Evolutionary conservation across 2,797 vertebrate species (phyloP), one percentile per base, ranked within the genome.

Genomic region (Acrocephalus scirpaceus): DNA sequence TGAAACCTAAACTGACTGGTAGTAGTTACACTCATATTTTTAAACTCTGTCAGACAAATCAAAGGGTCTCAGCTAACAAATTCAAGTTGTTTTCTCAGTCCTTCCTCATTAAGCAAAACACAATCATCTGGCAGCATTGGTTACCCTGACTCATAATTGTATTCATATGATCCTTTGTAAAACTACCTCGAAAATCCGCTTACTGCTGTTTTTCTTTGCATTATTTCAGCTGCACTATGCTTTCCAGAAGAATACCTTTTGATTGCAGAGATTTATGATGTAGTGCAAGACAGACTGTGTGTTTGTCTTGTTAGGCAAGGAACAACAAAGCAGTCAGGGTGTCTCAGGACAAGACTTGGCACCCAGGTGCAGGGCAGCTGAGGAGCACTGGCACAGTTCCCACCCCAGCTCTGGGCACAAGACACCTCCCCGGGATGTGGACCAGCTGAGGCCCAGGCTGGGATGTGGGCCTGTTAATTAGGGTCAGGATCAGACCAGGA

Each of bases 401-500:
- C 73, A 26, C 5, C 10, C 9, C 34, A 81, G 29, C 4, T 13
- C 15, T 2, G 4, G 40, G 18, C 23, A 61, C 2, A 60, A 20
- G 5, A 5, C 15, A 51, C 3, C 36, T 69, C 7, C 4, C 14
- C 40, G 23, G 22, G 8, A 56, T 5, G 2, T 5, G 16, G 17
- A 44, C 11, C 3, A 29, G 11, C 12, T 3, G 4, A 58, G 20
- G 9, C 7, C 5, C 8, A 34, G 34, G 21, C 30, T 11, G 13
- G 42, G 22, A 44, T 4, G 1, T 51, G 4, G 2, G 7, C 11
- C 27, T 53, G 2, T 4, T 2, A 13, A 10, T 5, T 17, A 9
- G 20, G 6, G 17, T 50, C 26, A 61, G 15, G 5, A 70, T 74
- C 44, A 70, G 11, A 11, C 12, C 13, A 45, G 17, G 13, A 40